Percentiles rank a stretch among this genome's conserved stretches.
These are phyloP conservation scores for Asteroscopus sphinx DNA, from an alignment of 2,888 invertebrate genomes.

Conservation along the genomic window DNA sequence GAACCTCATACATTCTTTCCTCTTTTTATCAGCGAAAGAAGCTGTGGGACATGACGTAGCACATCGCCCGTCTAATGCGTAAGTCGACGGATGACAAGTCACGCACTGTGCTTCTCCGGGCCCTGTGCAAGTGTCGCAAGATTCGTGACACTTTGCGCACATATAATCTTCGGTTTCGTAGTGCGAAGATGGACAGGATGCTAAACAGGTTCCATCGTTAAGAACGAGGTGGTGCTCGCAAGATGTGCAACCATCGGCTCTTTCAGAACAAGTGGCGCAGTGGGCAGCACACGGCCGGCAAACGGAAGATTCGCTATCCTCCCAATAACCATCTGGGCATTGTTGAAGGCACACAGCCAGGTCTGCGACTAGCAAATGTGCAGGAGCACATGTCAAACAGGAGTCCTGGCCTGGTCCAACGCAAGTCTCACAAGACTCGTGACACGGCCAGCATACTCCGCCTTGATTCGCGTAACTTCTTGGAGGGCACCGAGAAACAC, in stretches of 20 bases:
- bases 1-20: slow-evolving; percentile 93
- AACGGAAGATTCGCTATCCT: slow-evolving; percentile 93
- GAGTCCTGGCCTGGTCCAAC: slow-evolving; percentile 96
- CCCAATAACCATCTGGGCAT: slow-evolving; percentile 97
- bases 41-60: slow-evolving; percentile 93
- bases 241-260: slow-evolving; percentile 95
- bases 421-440: slow-evolving; percentile 97
- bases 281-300: slow-evolving; percentile 96
- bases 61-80: slow-evolving; percentile 93
- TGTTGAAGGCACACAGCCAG: slow-evolving; percentile 96
- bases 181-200: slow-evolving; percentile 94
- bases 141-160: slow-evolving; percentile 94
- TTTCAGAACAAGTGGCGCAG: slow-evolving; percentile 95
- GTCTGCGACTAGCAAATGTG: slow-evolving; percentile 95
- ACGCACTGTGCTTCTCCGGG: slow-evolving; percentile 94
- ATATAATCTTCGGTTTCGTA: slow-evolving; percentile 96
- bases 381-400: slow-evolving; percentile 95
- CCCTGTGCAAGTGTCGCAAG: slow-evolving; percentile 95
- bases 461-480: slow-evolving; percentile 95
- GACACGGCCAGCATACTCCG: slow-evolving; percentile 95
- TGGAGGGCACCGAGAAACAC: slow-evolving; percentile 95
- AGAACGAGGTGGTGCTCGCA: slow-evolving; percentile 97
- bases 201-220: slow-evolving; percentile 94
- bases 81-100: slow-evolving; percentile 93
- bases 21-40: slow-evolving; percentile 93